phyloP scores from a whole-genome alignment of 2,888 invertebrate species.

The Hypercompe scribonia region DNA sequence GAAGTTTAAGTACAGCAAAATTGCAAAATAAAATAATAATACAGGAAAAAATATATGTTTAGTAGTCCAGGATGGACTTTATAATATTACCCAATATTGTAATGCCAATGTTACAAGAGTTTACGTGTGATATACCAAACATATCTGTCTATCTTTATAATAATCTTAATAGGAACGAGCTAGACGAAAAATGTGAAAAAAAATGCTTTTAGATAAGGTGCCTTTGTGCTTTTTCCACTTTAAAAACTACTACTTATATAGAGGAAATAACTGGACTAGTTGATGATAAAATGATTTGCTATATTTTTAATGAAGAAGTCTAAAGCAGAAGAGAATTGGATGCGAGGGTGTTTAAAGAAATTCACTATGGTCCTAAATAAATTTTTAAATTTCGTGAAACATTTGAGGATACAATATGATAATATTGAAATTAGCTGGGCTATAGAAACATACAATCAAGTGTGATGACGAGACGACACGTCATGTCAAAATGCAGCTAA shows the following conservation, averaged over 20 bases:
- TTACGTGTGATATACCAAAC: background rate
- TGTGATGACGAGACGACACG: too few relatives aligned
- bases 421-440: background rate
- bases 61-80: background rate
- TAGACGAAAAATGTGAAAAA: conserved; percentile 3
- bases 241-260: background rate
- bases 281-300: background rate
- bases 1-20: background rate
- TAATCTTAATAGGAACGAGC: conserved; percentile 9
- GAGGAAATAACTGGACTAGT: background rate
- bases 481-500: background rate
- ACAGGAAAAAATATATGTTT: background rate
- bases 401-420: background rate
- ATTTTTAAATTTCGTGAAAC: too few relatives aligned
- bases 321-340: background rate
- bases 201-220: background rate
- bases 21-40: background rate
- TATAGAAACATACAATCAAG: background rate
- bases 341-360: background rate
- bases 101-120: background rate
- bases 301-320: background rate
- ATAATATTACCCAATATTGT: background rate
- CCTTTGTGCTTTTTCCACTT: background rate
- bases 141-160: background rate
- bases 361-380: background rate